A percentile compares a stretch with the other conserved stretches of the same genome.
Conservation (phyloP, 1,140 invertebrate genomes). For the Halictus rubicundus region DNA sequence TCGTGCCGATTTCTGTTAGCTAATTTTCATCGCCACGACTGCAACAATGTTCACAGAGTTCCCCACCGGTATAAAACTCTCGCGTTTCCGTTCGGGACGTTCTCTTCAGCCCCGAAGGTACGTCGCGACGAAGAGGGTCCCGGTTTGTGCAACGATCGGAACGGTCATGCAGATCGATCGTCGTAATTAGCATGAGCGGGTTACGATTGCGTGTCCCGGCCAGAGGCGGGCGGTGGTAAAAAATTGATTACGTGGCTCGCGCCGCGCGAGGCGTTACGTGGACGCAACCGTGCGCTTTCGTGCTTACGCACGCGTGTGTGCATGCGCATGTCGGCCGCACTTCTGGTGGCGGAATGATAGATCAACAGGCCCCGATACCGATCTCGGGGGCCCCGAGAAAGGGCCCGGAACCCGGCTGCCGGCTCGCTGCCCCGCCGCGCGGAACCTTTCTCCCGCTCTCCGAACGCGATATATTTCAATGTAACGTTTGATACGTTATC, state of each 20-base stretch:
- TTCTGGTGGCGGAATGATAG: conserved; percentile 57
- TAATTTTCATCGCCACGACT: too few relatives aligned
- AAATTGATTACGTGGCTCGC: too few relatives aligned
- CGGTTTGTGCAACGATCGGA: too few relatives aligned
- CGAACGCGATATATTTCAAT: conserved; percentile 33
- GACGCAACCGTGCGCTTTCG: conserved; percentile 28
- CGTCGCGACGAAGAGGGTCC: too few relatives aligned
- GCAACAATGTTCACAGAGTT: too few relatives aligned
- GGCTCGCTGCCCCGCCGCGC: conserved; percentile 17
- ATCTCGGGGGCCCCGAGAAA: conserved; percentile 45
- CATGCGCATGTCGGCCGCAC: conserved; percentile 25
- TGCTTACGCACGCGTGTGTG: conserved; percentile 15
- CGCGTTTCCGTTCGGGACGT: too few relatives aligned
- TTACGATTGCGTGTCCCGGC: too few relatives aligned
- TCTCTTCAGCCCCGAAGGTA: too few relatives aligned
- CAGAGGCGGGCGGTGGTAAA: too few relatives aligned
- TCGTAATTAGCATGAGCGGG: background rate
- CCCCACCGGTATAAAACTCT: too few relatives aligned
- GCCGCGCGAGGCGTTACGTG: conserved; percentile 20
- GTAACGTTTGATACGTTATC: conserved; percentile 41
- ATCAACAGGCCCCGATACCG: conserved; percentile 49
- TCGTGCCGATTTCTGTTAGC: too few relatives aligned
- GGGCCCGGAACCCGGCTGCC: conserved; percentile 40
- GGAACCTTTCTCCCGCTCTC: conserved; percentile 38
- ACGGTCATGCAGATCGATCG: background rate